Percentiles rank a stretch among this genome's conserved stretches.
Conservation (phyloP, 2,113 vertebrate species). For the Coptodon rendalli region DNA sequence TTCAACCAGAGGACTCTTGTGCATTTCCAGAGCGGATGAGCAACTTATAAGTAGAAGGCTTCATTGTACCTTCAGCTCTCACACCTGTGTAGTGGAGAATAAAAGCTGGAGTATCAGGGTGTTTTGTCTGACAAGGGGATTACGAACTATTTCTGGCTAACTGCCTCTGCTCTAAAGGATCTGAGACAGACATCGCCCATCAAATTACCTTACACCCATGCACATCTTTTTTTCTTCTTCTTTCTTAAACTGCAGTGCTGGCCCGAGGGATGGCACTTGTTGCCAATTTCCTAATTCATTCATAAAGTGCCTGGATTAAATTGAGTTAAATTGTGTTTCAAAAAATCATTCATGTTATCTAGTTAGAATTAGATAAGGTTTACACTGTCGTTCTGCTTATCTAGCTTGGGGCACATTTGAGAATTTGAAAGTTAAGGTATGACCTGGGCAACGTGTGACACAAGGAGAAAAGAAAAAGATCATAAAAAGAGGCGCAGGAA, state of each 20-base stretch:
- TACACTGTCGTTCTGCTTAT: not conserved
- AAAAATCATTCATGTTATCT: not conserved
- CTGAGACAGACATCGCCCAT: not conserved
- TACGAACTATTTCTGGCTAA: conserved; percentile 37
- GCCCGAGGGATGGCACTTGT: not conserved
- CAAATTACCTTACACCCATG: not conserved
- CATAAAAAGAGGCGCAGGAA: conserved; percentile 68
- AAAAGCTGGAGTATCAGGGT: conserved; percentile 39
- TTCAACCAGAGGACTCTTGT: not conserved
- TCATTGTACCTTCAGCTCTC: conserved; percentile 2
- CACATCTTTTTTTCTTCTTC: not conserved
- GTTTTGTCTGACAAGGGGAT: conserved; percentile 63
- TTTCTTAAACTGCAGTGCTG: not conserved
- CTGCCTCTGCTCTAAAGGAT: conserved; percentile 2
- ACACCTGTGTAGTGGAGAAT: conserved; percentile 52
- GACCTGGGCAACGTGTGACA: not conserved
- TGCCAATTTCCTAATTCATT: not conserved
- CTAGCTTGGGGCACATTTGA: not conserved
- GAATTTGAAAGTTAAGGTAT: conserved; percentile 31
- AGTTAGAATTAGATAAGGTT: not conserved
- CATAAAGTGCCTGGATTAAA: not conserved
- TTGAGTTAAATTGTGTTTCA: not conserved
- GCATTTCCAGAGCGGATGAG: not conserved
- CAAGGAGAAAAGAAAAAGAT: conserved; percentile 44
- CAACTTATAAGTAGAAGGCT: not conserved